Conservation (phyloP, 1,140 invertebrate species). For the Brachystomella parvula region DNA sequence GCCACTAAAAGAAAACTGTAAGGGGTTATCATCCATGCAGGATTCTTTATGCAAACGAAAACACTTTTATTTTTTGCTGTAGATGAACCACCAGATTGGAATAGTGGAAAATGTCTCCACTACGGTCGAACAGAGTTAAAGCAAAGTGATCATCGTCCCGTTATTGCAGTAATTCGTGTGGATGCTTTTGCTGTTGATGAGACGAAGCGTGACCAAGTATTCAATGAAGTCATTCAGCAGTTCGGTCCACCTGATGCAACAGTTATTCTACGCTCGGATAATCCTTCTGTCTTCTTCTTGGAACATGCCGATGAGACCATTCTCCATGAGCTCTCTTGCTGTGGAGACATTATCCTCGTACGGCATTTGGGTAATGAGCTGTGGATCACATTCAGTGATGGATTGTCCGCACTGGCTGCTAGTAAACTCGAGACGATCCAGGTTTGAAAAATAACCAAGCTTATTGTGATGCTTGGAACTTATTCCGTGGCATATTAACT, state of each 20-base stretch:
- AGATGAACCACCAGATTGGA: conserved; percentile 54
- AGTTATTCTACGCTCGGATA: conserved; percentile 57
- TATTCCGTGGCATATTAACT: conserved; percentile 1
- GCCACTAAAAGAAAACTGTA: conserved; percentile 59
- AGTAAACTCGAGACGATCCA: conserved; percentile 44
- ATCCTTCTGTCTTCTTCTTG: conserved; percentile 49
- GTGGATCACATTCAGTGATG: conserved; percentile 81
- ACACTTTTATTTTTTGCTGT: conserved; percentile 19
- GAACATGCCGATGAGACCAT: conserved; percentile 63
- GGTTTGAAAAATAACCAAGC: conserved; percentile 41
- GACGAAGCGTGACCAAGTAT: conserved; percentile 61
- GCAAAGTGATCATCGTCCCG: conserved; percentile 95
- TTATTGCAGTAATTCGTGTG: conserved; percentile 80
- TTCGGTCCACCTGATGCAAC: conserved; percentile 93
- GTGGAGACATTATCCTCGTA: conserved; percentile 79
- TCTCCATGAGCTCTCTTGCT: conserved; percentile 61
- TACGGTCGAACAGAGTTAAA: conserved; percentile 91
- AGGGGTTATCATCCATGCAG: conserved; percentile 15
- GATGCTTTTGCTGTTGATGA: conserved; percentile 72
- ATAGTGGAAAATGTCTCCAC: conserved; percentile 69
- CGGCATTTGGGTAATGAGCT: conserved; percentile 82
- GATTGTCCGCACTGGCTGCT: conserved; percentile 70
- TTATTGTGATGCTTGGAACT: neutral
- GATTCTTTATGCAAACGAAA: too few relatives aligned
- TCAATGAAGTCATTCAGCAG: conserved; percentile 73